phyloP scores from a whole-genome alignment of 2,113 vertebrate species.

The Chaenogobius annularis region DNA sequence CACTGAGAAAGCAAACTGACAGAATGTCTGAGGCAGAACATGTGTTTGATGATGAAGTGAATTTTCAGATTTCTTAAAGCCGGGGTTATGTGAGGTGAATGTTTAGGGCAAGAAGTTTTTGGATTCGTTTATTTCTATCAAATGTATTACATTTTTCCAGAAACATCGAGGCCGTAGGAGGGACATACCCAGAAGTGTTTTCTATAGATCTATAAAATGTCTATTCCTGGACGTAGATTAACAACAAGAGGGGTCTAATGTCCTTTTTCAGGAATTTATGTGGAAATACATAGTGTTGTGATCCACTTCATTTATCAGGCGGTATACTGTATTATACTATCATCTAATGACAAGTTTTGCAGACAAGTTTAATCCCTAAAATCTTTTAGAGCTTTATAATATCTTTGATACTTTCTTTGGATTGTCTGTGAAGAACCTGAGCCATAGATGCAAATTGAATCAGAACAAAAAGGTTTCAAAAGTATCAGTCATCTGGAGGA shows the following conservation, averaged over 20 bases:
- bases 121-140: background rate
- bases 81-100: background rate
- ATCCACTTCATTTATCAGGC: too few species aligned
- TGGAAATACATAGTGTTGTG: too few species aligned
- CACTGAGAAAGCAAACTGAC: background rate
- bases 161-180: too few species aligned
- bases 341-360: too few species aligned
- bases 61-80: background rate
- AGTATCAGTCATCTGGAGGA: conserved; percentile 3
- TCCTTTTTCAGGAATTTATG: too few species aligned
- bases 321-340: too few species aligned
- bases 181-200: too few species aligned
- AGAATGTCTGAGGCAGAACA: conserved; percentile 1
- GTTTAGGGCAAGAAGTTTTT: background rate
- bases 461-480: background rate
- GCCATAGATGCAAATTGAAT: background rate
- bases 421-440: background rate
- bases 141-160: too few species aligned
- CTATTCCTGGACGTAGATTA: too few species aligned
- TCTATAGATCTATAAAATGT: too few species aligned
- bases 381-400: background rate
- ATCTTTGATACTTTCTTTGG: background rate
- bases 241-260: too few species aligned
- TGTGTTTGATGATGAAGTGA: conserved; percentile 5
- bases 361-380: too few species aligned